Conservation (phyloP, 2,113 vertebrate genomes). For the Cebidichthys violaceus region DNA sequence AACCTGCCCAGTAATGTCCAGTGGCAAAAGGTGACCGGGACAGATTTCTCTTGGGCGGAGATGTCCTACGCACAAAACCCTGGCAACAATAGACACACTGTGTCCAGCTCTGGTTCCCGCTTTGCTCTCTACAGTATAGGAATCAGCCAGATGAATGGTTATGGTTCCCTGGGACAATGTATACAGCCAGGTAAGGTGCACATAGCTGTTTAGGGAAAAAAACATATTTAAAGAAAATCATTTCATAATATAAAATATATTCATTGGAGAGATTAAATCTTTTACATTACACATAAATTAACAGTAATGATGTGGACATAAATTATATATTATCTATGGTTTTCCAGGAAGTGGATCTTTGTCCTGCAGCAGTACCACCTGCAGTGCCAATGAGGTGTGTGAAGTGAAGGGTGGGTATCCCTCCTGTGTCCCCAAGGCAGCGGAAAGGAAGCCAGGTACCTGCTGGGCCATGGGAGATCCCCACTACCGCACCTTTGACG, state of each 20-base stretch:
- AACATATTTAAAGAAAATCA: not conserved
- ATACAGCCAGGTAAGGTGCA: slow-evolving; percentile 65
- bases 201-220: not conserved
- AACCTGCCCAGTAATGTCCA: slow-evolving; percentile 30
- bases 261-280: not conserved
- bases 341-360: slow-evolving; percentile 10
- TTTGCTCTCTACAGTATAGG: slow-evolving; percentile 84
- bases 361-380: slow-evolving; percentile 60
- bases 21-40: slow-evolving; percentile 76
- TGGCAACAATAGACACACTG: slow-evolving; percentile 25
- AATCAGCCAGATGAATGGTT: slow-evolving; percentile 65
- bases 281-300: not conserved
- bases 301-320: not conserved
- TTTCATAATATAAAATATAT: not conserved
- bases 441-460: slow-evolving; percentile 38
- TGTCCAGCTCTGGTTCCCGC: slow-evolving; percentile 52
- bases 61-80: slow-evolving; percentile 54
- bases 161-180: slow-evolving; percentile 79
- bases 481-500: slow-evolving; percentile 83
- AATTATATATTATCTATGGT: not conserved
- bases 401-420: slow-evolving; percentile 52
- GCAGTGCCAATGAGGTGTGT: slow-evolving; percentile 65
- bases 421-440: slow-evolving; percentile 63
- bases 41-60: slow-evolving; percentile 82
- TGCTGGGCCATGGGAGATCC: slow-evolving; percentile 81